These are phyloP conservation scores for Ips nitidus DNA, from an alignment of 1,140 invertebrate genomes.

Conservation along the genomic window DNA sequence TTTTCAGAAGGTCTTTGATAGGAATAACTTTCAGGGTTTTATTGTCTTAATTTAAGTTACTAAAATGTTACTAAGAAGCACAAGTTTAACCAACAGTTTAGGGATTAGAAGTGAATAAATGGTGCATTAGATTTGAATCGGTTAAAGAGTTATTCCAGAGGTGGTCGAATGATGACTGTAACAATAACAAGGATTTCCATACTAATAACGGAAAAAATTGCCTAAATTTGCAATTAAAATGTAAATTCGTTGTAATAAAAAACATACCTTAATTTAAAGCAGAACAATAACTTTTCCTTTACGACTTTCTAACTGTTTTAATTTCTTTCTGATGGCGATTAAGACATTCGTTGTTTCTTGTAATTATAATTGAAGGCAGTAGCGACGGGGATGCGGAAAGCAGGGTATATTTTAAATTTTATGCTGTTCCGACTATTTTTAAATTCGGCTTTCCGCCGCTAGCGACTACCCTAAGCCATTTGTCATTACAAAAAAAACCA, in stretches of 20 bases:
- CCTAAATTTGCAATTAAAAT: conserved; percentile 43
- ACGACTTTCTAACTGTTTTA: conserved; percentile 44
- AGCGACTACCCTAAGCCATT: conserved; percentile 41
- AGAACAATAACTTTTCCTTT: conserved; percentile 43
- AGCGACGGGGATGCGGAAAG: conserved; percentile 26
- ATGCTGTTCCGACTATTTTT: conserved; percentile 42
- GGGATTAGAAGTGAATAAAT: no score
- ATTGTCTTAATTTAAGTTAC: no score
- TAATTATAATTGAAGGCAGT: conserved; percentile 39
- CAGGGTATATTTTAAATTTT: conserved; percentile 39
- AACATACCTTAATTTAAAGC: conserved; percentile 38
- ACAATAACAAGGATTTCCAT: conserved; percentile 15
- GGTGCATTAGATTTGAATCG: no score
- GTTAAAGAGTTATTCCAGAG: no score
- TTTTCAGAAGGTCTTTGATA: no score
- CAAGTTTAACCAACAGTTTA: no score
- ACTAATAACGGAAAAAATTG: conserved; percentile 39
- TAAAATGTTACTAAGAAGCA: no score
- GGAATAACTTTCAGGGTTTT: no score
- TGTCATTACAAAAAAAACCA: conserved; percentile 40
- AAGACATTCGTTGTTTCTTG: conserved; percentile 42
- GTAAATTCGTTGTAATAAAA: conserved; percentile 41
- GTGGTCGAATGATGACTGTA: no score
- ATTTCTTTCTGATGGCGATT: conserved; percentile 43
- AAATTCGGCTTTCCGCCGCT: conserved; percentile 37